phyloP scores from a whole-genome alignment of 1,140 invertebrate species.

The Leptestheria dahalacensis region DNA sequence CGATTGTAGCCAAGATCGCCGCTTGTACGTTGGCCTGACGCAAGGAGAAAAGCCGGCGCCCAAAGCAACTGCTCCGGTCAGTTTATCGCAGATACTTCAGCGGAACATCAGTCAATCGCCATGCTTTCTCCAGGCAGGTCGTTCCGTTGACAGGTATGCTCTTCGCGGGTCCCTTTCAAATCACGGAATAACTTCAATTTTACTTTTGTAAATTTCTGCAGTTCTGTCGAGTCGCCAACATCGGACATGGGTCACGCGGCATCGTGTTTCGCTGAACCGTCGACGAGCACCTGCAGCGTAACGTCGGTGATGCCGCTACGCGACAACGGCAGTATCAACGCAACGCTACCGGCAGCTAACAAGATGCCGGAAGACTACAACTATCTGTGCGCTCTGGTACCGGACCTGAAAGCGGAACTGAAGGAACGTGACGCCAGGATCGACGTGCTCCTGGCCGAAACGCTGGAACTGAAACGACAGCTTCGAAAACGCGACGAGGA shows the following conservation, averaged over 20 bases:
- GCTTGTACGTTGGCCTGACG: neutral
- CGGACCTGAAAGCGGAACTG: conserved; percentile 28
- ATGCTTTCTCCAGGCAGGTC: neutral
- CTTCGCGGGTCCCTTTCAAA: too few species aligned
- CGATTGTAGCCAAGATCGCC: neutral
- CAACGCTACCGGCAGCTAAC: neutral
- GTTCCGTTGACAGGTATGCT: neutral
- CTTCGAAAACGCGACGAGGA: conserved; percentile 31
- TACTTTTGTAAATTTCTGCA: too few species aligned
- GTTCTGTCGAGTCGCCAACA: neutral
- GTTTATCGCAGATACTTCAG: conserved; percentile 24
- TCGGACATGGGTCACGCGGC: conserved; percentile 20
- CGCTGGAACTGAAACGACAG: conserved; percentile 25
- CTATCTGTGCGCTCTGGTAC: conserved; percentile 25
- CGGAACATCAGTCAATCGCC: neutral
- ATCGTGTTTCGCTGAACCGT: conserved; percentile 18
- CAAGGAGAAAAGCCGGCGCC: neutral
- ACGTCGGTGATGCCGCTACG: neutral
- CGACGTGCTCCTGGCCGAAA: conserved; percentile 22
- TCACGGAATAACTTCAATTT: too few species aligned
- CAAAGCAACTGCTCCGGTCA: conserved; percentile 18
- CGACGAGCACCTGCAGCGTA: neutral
- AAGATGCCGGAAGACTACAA: conserved; percentile 20
- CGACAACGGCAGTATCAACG: neutral
- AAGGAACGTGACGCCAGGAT: conserved; percentile 27